Evolutionary conservation across 2,797 vertebrate genomes (phyloP).

Genomic region (Hydrophis major): DNA sequence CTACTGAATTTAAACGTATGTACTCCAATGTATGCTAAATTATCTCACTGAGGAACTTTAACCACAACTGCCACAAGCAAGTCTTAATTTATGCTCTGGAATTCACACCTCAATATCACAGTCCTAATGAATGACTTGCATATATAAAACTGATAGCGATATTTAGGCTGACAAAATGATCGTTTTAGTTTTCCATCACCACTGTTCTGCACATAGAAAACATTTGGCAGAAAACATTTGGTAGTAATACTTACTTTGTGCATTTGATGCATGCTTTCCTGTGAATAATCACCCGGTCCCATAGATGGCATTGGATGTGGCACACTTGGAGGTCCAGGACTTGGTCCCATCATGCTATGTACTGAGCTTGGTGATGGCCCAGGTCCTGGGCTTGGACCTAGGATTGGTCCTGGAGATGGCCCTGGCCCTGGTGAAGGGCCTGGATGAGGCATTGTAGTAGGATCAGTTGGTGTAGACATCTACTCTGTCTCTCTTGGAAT

Average conservation of each 20-base stretch:
- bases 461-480: constrained; percentile 94
- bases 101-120: neutral
- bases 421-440: constrained; percentile 94
- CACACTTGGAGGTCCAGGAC: constrained; percentile 90
- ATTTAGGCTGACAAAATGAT: neutral
- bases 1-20: neutral
- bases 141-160: neutral
- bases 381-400: constrained; percentile 94
- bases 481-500: constrained; percentile 66
- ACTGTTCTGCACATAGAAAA: neutral
- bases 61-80: neutral
- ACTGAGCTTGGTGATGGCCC: constrained; percentile 95
- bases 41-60: neutral
- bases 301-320: constrained; percentile 84
- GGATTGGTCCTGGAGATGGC: constrained; percentile 91
- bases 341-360: constrained; percentile 98
- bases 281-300: constrained; percentile 85
- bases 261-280: constrained; percentile 88
- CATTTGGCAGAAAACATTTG: neutral
- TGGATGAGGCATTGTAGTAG: constrained; percentile 91
- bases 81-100: neutral
- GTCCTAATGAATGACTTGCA: neutral
- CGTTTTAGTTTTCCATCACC: neutral
- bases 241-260: constrained; percentile 83
- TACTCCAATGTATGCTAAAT: neutral